Evolutionary conservation across 2,797 vertebrate genomes (phyloP).

Genomic region (Liasis olivaceus): DNA sequence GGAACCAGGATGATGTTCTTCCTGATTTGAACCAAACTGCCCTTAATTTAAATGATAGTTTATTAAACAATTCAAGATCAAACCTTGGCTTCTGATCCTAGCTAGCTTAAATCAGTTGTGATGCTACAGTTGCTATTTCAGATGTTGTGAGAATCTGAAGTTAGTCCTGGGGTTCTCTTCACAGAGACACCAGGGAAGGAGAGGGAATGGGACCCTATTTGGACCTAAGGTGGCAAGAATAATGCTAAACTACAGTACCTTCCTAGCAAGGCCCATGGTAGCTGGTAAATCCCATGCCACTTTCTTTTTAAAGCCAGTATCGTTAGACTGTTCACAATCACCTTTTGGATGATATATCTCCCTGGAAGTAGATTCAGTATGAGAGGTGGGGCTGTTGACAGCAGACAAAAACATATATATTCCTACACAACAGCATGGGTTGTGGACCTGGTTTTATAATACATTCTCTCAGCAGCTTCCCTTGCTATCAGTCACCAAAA

Average conservation of each 20-base stretch:
- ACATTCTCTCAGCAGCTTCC: slow-evolving; percentile 31
- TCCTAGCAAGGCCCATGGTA: not conserved
- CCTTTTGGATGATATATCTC: slow-evolving; percentile 1
- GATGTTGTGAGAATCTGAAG: not conserved
- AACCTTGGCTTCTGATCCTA: not conserved
- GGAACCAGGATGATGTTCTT: not conserved
- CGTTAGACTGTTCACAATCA: slow-evolving; percentile 3
- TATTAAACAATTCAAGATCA: not conserved
- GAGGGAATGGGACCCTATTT: not conserved
- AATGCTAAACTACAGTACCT: not conserved
- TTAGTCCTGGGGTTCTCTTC: not conserved
- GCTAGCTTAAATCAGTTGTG: not conserved
- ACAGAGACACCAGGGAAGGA: not conserved
- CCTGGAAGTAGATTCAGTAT: not conserved
- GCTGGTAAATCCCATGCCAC: not conserved
- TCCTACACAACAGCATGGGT: not conserved
- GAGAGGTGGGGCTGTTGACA: slow-evolving; percentile 11
- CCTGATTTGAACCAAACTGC: too few species aligned
- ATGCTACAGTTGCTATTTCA: not conserved
- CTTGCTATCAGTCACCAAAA: slow-evolving; percentile 24
- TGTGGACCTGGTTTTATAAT: slow-evolving; percentile 21
- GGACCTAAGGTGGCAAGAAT: not conserved
- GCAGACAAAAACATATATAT: slow-evolving; percentile 22
- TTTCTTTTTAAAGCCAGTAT: not conserved
- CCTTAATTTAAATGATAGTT: not conserved